Evolutionary conservation across 2,797 vertebrate genomes (phyloP).

Genomic region (Enteromius thamalakanensis): DNA sequence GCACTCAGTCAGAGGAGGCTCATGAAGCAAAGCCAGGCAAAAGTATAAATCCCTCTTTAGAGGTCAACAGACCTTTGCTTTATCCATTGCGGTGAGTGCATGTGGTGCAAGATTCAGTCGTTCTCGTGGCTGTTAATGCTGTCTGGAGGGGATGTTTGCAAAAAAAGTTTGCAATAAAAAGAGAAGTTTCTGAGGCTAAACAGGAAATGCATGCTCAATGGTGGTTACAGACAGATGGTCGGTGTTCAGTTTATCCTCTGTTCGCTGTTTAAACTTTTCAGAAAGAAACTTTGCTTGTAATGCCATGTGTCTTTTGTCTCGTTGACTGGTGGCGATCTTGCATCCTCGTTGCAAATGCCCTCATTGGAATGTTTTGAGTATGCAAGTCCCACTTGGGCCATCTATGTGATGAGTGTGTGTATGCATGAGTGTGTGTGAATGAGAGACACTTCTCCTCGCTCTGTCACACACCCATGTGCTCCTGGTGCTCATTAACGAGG

Average conservation of each 20-base stretch:
- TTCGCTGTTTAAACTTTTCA: background rate
- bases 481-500: conserved; percentile 71
- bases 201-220: conserved; percentile 32
- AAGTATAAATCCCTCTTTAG: background rate
- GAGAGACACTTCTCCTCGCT: conserved; percentile 39
- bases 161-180: background rate
- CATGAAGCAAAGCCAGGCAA: no score
- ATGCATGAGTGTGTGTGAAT: conserved; percentile 24
- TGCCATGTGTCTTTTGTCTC: background rate
- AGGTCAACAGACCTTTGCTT: background rate
- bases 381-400: conserved; percentile 24
- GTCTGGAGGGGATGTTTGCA: conserved; percentile 31
- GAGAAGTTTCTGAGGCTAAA: conserved; percentile 7
- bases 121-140: background rate
- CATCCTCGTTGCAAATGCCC: conserved; percentile 29
- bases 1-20: no score
- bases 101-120: background rate
- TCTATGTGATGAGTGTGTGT: conserved; percentile 26
- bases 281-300: background rate
- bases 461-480: conserved; percentile 50
- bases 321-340: background rate
- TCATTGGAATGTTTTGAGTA: conserved; percentile 14
- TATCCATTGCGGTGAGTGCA: background rate
- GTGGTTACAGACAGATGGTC: conserved; percentile 2
- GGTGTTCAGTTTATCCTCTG: background rate